Conservation (phyloP, 2,888 invertebrate genomes). For the Hirtodrosophila confusa region DNA sequence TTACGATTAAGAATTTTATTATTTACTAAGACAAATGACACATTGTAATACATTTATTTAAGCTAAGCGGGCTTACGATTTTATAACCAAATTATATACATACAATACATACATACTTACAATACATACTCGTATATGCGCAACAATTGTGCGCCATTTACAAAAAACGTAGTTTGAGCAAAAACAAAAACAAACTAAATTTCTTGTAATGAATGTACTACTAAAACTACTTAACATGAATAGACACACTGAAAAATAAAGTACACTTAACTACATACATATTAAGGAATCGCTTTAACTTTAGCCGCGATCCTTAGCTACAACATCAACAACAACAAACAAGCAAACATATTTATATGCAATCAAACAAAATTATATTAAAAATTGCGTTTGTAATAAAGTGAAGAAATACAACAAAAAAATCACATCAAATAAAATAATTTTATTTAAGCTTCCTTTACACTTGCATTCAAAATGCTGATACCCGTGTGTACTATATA, state of each 20-base stretch:
- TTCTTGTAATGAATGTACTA: conserved; percentile 47
- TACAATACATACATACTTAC: conserved; percentile 32
- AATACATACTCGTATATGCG: conserved; percentile 50
- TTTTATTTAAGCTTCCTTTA: too few relatives aligned
- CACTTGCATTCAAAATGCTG: too few relatives aligned
- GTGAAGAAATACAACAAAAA: conserved; percentile 55
- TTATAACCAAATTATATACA: conserved; percentile 54
- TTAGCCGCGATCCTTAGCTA: conserved; percentile 47
- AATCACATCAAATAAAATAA: background rate
- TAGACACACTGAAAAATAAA: conserved; percentile 29
- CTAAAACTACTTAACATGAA: conserved; percentile 25
- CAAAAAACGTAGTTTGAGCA: conserved; percentile 20
- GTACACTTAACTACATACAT: conserved; percentile 17
- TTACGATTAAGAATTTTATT: conserved; percentile 34
- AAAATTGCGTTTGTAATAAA: conserved; percentile 70
- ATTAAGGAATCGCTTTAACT: conserved; percentile 48
- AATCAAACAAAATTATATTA: conserved; percentile 56
- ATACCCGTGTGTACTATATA: too few relatives aligned
- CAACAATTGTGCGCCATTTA: conserved; percentile 35
- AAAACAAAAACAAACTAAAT: conserved; percentile 1
- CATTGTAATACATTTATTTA: conserved; percentile 46
- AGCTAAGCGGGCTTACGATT: conserved; percentile 68
- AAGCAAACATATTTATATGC: conserved; percentile 62
- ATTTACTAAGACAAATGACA: conserved; percentile 49
- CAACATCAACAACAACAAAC: conserved; percentile 13